Evolutionary conservation across 2,888 invertebrate genomes (phyloP).

Genomic region (Nebria salina): DNA sequence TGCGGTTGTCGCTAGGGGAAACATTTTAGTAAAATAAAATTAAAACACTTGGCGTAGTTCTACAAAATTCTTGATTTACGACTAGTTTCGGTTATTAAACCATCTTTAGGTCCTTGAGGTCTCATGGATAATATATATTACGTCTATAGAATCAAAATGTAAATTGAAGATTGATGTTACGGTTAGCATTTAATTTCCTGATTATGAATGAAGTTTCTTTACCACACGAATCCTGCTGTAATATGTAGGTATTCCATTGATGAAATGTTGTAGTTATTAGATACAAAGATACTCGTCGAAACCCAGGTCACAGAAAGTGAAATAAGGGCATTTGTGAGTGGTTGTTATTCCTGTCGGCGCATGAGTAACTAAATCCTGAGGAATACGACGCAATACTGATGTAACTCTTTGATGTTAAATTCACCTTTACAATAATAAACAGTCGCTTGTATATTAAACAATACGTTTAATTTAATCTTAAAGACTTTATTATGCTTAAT

Average conservation of each 20-base stretch:
- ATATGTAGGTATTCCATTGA: conserved; percentile 13
- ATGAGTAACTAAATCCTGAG: not conserved
- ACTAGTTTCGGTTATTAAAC: no score
- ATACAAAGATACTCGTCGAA: not conserved
- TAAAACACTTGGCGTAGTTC: no score
- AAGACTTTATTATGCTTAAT: not conserved
- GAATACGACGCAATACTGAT: not conserved
- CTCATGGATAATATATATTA: no score
- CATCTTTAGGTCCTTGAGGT: no score
- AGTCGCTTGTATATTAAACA: not conserved
- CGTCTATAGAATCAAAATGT: no score
- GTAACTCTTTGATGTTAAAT: not conserved
- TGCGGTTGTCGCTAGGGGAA: no score
- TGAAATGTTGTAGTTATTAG: conserved; percentile 6
- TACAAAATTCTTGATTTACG: no score
- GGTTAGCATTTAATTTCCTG: not conserved
- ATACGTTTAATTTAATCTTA: not conserved
- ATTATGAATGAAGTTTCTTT: not conserved
- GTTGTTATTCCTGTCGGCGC: not conserved
- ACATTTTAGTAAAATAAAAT: not conserved
- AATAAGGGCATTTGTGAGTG: conserved; percentile 6
- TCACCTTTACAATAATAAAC: not conserved
- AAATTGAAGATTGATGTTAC: no score
- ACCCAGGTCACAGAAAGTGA: conserved; percentile 26
- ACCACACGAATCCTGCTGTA: not conserved